Conservation (phyloP, 2,113 vertebrate genomes). For the Paedocypris sp. region DNA sequence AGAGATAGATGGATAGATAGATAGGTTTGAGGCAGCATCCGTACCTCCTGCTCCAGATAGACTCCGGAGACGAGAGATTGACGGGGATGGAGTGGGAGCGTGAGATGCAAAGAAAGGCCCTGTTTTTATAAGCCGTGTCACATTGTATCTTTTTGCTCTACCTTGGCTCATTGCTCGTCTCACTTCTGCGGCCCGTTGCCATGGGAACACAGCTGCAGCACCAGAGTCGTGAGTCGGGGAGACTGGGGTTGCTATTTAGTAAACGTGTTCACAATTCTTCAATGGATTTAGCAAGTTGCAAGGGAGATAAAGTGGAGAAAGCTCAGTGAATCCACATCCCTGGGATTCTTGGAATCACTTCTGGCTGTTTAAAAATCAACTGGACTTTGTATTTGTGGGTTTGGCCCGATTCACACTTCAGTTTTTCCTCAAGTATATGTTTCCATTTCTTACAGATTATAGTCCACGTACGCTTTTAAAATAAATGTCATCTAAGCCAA, state of each 20-base stretch:
- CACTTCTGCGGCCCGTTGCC: slow-evolving; percentile 35
- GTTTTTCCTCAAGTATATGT: too few species aligned
- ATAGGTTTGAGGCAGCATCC: neutral
- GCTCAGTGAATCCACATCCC: neutral
- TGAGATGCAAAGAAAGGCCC: neutral
- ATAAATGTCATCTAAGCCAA: too few species aligned
- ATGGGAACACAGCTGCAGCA: slow-evolving; percentile 39
- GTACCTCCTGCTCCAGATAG: neutral
- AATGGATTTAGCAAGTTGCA: slow-evolving; percentile 17
- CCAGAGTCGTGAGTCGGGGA: slow-evolving; percentile 33
- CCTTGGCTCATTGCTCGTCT: slow-evolving; percentile 33
- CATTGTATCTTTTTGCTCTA: slow-evolving; percentile 16
- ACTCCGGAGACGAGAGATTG: neutral
- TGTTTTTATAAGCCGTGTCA: slow-evolving; percentile 17
- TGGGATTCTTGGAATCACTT: too few species aligned
- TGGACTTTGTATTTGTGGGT: too few species aligned
- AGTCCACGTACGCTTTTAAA: too few species aligned
- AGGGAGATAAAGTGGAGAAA: neutral
- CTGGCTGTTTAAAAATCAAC: too few species aligned
- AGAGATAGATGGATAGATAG: too few species aligned
- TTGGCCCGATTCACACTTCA: too few species aligned
- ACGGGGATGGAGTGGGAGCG: neutral
- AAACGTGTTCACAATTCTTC: slow-evolving; percentile 29
- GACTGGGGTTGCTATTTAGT: slow-evolving; percentile 35
- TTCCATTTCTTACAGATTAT: too few species aligned